Evolutionary conservation across 2,888 invertebrate species (phyloP).

Genomic region (Polymixis flavicincta): DNA sequence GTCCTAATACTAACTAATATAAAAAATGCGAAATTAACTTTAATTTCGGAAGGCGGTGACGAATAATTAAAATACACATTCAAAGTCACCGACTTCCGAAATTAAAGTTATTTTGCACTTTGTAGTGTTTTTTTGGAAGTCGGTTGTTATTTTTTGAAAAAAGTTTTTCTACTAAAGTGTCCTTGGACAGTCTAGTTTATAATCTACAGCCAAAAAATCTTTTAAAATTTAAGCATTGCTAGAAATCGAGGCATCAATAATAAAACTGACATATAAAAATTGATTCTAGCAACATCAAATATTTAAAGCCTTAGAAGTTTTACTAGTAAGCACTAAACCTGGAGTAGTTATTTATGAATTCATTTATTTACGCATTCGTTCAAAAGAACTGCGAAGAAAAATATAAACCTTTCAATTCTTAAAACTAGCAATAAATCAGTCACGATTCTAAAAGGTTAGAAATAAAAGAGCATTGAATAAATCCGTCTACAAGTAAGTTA

Average conservation of each 20-base stretch:
- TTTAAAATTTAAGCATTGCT: not conserved
- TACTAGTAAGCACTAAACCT: conserved; percentile 8
- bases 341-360: conserved; percentile 1
- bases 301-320: conserved; percentile 14
- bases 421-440: not conserved
- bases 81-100: too few species aligned
- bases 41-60: too few species aligned
- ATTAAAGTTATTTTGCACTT: too few species aligned
- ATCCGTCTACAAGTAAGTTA: conserved; percentile 8
- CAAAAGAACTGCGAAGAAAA: conserved; percentile 15
- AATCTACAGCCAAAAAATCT: not conserved
- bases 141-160: too few species aligned
- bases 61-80: too few species aligned
- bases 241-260: conserved; percentile 4
- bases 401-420: not conserved
- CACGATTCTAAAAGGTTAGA: not conserved
- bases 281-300: conserved; percentile 16
- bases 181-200: not conserved
- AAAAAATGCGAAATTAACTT: too few species aligned
- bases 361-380: conserved; percentile 23
- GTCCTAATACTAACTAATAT: too few species aligned
- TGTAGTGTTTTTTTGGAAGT: too few species aligned
- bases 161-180: not conserved
- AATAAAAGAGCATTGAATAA: not conserved
- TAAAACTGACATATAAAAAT: conserved; percentile 6